These are phyloP conservation scores for Gortyna flavago DNA, from an alignment of 2,888 invertebrate species.

Conservation along the genomic window DNA sequence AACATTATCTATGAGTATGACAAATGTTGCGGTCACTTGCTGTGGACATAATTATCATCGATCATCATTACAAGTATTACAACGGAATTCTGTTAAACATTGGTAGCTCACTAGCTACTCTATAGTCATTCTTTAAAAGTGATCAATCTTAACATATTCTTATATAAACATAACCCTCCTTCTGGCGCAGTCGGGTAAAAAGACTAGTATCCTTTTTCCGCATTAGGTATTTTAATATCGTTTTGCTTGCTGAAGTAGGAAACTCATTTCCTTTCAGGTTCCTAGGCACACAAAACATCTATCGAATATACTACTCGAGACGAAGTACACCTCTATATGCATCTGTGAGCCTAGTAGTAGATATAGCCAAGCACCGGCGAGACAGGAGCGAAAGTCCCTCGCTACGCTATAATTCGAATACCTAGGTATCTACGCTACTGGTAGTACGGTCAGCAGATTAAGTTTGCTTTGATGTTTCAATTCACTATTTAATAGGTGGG, in stretches of 20 bases:
- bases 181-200: no score
- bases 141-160: not conserved
- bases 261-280: slow-evolving; percentile 29
- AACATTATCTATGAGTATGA: not conserved
- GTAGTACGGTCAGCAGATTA: slow-evolving; percentile 56
- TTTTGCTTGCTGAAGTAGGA: not conserved
- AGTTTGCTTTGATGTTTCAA: slow-evolving; percentile 34
- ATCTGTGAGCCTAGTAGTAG: slow-evolving; percentile 41
- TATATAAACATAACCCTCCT: no score
- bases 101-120: not conserved
- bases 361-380: slow-evolving; percentile 60
- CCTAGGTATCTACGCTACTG: slow-evolving; percentile 61
- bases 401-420: slow-evolving; percentile 69
- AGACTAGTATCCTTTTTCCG: not conserved
- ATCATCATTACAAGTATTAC: slow-evolving; percentile 1
- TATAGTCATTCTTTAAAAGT: not conserved
- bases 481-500: not conserved
- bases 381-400: slow-evolving; percentile 73
- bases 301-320: slow-evolving; percentile 11
- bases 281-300: slow-evolving; percentile 11
- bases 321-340: slow-evolving; percentile 23
- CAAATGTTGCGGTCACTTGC: not conserved
- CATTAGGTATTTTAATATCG: slow-evolving; percentile 20
- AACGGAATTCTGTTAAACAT: not conserved
- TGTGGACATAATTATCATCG: not conserved